Base-by-base conservation (phyloP, 2,888 invertebrate genomes). In the Teinopalpus imperialis region DNA sequence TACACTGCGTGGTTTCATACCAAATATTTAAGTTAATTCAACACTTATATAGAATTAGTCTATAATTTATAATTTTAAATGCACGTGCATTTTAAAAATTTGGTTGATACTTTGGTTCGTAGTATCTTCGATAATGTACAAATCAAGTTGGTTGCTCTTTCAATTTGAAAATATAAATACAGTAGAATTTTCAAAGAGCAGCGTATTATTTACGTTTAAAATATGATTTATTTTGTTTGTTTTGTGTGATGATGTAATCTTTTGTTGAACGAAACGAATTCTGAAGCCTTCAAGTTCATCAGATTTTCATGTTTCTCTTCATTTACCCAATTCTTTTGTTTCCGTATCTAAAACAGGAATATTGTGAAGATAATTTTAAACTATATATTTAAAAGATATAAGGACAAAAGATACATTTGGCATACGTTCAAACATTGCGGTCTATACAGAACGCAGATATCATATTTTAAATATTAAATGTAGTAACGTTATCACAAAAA, bases 381-480 rank as follows among this genome's bases (percentile, higher is more conserved):
- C 31, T 40, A 53, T 59, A 56, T 62, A 55, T 56, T 55, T 44
- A 44, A 41, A 49, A 53, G 51, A 55, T 56, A 53, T 48, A 50
- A 46, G 42, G 37, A 48, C 42, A 42, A 39, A 43, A 56, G 57
- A 56, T 54, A 36, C 39, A n/a, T 32, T 55, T 62, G 61, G 62
- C 61, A 37, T 14, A 9, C 13, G 31, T 53, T 61, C 62, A 62
- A 55, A 45, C 49, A 49, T 53, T 49, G 48, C 42, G 49, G 36
- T 52, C 48, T 43, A 44, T 39, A 46, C 10, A 10, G 12, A 23
- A n/a, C 8, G 14, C 12, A 12, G n/a, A n/a, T n/a, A n/a, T n/a
- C n/a, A n/a, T 34, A 13, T 13, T 23, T 34, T 20, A 21, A 7
- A 21, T 34, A 18, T 8, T 26, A 9, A 5, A 18, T 10, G 7